Percentiles rank a stretch among this genome's conserved stretches.
Evolutionary conservation across 2,888 invertebrate species (phyloP).

Genomic region (Frankliniella fusca): DNA sequence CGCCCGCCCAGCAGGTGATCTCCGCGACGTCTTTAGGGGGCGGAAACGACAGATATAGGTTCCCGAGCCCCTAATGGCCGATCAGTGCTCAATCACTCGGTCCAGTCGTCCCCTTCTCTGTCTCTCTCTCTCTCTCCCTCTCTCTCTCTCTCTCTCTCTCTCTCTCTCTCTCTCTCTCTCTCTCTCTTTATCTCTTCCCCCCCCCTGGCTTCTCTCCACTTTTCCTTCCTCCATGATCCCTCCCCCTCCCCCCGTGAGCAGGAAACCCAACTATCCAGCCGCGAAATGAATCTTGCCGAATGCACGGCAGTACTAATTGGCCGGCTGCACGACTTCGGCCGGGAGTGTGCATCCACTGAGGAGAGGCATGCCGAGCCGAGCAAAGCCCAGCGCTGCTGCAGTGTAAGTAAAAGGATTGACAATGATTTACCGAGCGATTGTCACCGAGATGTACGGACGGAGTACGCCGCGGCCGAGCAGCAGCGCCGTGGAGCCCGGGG

Average conservation of each 20-base stretch:
- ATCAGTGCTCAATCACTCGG: neutral
- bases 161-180: no score
- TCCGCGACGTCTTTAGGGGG: neutral
- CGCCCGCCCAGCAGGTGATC: no score
- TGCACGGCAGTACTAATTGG: neutral
- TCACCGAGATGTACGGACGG: neutral
- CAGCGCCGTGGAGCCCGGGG: neutral
- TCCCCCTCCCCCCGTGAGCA: neutral
- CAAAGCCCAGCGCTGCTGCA: neutral
- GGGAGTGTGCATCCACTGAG: neutral
- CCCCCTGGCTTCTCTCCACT: neutral
- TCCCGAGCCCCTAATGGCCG: neutral
- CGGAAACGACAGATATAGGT: neutral
- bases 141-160: no score
- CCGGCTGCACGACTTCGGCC: neutral
- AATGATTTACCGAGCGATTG: conserved; percentile 19
- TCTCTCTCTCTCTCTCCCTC: no score
- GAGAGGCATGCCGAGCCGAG: neutral
- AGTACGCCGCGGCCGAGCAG: no score
- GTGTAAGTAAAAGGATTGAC: conserved; percentile 11
- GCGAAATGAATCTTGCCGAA: neutral
- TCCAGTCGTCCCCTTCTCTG: neutral
- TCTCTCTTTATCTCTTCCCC: neutral
- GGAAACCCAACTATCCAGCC: no score
- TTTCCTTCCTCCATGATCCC: neutral